Conservation (phyloP, 92 coral and sea anemone genomes). For the Phenganax marumi region DNA sequence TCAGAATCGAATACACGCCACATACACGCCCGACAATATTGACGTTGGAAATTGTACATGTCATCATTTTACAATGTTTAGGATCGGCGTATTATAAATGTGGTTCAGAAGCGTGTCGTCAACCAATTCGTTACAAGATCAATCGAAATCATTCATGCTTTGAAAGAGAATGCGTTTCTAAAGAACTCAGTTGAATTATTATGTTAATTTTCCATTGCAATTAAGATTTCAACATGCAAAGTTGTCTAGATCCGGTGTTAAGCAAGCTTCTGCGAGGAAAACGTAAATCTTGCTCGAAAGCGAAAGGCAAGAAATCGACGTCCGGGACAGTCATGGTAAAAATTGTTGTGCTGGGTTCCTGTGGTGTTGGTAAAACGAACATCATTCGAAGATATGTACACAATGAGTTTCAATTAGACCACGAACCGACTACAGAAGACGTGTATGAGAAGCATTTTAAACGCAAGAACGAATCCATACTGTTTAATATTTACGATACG, state of each 20-base stretch:
- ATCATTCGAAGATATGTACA: conserved; percentile 70
- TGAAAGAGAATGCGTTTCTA: neutral
- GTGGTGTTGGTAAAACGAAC: conserved; percentile 95
- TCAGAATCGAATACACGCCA: neutral
- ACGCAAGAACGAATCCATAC: conserved; percentile 72
- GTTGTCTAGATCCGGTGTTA: conserved; percentile 6
- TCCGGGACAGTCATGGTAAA: conserved; percentile 57
- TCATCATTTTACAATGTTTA: neutral
- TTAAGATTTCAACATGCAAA: conserved; percentile 9
- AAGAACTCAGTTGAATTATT: neutral
- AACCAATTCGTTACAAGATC: neutral
- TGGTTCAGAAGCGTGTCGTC: neutral
- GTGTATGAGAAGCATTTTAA: conserved; percentile 80
- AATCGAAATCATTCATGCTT: neutral
- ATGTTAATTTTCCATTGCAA: conserved; percentile 33
- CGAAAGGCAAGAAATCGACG: neutral
- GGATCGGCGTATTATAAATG: neutral
- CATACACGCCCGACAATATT: conserved; percentile 12
- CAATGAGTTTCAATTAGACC: conserved; percentile 64
- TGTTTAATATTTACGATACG: conserved; percentile 84
- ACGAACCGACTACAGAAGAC: conserved; percentile 86
- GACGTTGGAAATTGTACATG: neutral
- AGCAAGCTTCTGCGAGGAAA: conserved; percentile 24
- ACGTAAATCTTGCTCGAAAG: conserved; percentile 7
- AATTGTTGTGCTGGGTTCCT: conserved; percentile 87